Evolutionary conservation across 1,140 invertebrate species (phyloP).

Genomic region (Brachionus rubens): DNA sequence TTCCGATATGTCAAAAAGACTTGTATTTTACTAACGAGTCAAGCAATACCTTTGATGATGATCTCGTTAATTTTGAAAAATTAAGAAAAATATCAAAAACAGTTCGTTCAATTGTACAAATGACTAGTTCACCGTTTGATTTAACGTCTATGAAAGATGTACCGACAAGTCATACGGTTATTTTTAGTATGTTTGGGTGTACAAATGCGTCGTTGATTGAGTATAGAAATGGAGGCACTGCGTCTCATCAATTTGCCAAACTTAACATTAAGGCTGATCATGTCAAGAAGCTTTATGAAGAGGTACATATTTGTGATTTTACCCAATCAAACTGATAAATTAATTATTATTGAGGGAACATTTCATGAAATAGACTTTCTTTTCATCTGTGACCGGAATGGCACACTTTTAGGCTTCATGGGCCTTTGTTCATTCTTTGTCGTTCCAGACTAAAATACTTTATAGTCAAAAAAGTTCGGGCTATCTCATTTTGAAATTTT

Average conservation of each 20-base stretch:
- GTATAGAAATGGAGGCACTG: not conserved
- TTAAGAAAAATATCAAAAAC: conserved; percentile 97
- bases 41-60: conserved; percentile 6
- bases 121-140: conserved; percentile 81
- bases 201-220: not conserved
- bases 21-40: conserved; percentile 46
- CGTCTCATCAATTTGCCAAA: not conserved
- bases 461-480: too few species aligned
- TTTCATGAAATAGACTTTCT: too few species aligned
- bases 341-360: too few species aligned
- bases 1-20: conserved; percentile 78
- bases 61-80: conserved; percentile 85
- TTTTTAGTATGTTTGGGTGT: conserved; percentile 30
- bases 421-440: too few species aligned
- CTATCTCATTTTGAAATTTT: too few species aligned
- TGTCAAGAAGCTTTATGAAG: conserved; percentile 37
- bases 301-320: not conserved
- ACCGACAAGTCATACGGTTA: conserved; percentile 5
- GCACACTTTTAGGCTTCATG: too few species aligned
- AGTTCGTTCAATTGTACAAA: conserved; percentile 82
- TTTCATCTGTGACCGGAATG: too few species aligned
- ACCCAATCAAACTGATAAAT: too few species aligned
- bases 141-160: conserved; percentile 38
- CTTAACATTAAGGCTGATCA: conserved; percentile 22
- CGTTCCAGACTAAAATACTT: too few species aligned